phyloP scores from a whole-genome alignment of 1,140 invertebrate species.

The Pseudomyrmex concolor region DNA sequence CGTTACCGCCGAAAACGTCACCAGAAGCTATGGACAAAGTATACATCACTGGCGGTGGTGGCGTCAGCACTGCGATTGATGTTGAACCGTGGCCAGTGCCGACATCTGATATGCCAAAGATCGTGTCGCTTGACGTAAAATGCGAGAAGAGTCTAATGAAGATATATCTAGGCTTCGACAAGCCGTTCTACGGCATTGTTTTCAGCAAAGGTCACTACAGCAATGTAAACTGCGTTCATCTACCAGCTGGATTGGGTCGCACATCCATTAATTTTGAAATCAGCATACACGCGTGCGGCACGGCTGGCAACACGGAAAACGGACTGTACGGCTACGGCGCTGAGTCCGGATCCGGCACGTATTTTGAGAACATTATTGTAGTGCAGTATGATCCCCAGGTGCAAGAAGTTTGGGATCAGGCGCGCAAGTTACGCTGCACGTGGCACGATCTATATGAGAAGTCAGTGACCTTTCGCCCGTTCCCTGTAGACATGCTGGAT shows the following conservation, averaged over 20 bases:
- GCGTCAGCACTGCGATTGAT: conserved; percentile 75
- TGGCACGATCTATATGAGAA: conserved; percentile 99
- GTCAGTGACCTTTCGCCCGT: conserved; percentile 96
- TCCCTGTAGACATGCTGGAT: conserved; percentile 98
- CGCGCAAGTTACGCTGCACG: conserved; percentile 95
- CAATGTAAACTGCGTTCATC: conserved; percentile 95
- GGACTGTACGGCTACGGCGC: conserved; percentile 93
- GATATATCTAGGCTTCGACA: conserved; percentile 96
- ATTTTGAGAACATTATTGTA: conserved; percentile 97
- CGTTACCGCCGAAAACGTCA: conserved; percentile 82
- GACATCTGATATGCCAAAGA: conserved; percentile 95
- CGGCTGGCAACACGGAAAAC: conserved; percentile 95
- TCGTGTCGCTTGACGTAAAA: conserved; percentile 95
- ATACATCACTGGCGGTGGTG: conserved; percentile 80
- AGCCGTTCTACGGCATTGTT: conserved; percentile 97
- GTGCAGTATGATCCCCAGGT: conserved; percentile 97
- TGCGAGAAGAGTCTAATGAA: conserved; percentile 98
- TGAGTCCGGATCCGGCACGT: conserved; percentile 94
- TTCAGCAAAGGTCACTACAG: conserved; percentile 97
- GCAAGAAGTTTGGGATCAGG: conserved; percentile 98
- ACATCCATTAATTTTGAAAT: conserved; percentile 96
- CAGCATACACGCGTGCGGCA: conserved; percentile 95
- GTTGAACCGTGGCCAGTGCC: conserved; percentile 92
- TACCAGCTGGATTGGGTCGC: conserved; percentile 94
- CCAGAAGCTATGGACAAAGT: conserved; percentile 87